Evolutionary conservation across 37 sponge, comb jelly and placozoan species (phyloP).

Genomic region (Hexactinellida sp.): DNA sequence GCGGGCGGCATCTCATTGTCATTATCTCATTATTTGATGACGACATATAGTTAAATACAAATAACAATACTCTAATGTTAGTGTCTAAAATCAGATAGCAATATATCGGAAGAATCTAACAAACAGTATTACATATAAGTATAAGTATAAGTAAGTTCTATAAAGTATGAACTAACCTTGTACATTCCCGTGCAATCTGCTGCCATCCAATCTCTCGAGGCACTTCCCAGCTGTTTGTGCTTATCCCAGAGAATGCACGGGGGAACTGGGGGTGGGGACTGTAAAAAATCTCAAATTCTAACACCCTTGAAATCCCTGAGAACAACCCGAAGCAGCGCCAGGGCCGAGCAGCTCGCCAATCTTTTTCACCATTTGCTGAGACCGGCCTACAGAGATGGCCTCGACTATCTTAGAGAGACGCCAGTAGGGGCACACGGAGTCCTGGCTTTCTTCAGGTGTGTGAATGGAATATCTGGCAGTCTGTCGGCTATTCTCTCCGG

Average conservation of each 20-base stretch:
- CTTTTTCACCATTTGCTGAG: constrained; percentile 71
- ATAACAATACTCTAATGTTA: too few relatives aligned
- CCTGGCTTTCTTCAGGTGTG: constrained; percentile 80
- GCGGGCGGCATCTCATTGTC: too few relatives aligned
- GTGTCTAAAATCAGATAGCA: too few relatives aligned
- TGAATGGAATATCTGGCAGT: constrained; percentile 54
- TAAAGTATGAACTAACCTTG: too few relatives aligned
- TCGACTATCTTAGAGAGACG: constrained; percentile 71
- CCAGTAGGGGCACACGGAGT: constrained; percentile 66
- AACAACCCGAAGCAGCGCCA: too few relatives aligned
- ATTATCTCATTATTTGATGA: too few relatives aligned
- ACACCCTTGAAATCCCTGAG: too few relatives aligned
- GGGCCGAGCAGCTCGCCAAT: too few relatives aligned
- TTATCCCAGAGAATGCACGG: constrained; percentile 95
- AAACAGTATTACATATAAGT: too few relatives aligned
- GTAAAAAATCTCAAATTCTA: constrained; percentile 58
- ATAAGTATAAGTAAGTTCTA: too few relatives aligned
- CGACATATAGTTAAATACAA: too few relatives aligned
- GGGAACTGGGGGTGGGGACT: constrained; percentile 91
- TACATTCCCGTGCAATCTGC: constrained; percentile 76
- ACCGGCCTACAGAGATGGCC: constrained; percentile 80
- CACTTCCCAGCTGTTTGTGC: constrained; percentile 81
- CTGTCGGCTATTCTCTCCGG: constrained; percentile 61
- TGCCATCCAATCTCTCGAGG: constrained; percentile 83
- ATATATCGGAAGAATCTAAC: too few relatives aligned